Percentiles rank a stretch among this genome's conserved stretches.
Conservation (phyloP, 2,113 vertebrate genomes). For the Cheirogaleus medius region DNA sequence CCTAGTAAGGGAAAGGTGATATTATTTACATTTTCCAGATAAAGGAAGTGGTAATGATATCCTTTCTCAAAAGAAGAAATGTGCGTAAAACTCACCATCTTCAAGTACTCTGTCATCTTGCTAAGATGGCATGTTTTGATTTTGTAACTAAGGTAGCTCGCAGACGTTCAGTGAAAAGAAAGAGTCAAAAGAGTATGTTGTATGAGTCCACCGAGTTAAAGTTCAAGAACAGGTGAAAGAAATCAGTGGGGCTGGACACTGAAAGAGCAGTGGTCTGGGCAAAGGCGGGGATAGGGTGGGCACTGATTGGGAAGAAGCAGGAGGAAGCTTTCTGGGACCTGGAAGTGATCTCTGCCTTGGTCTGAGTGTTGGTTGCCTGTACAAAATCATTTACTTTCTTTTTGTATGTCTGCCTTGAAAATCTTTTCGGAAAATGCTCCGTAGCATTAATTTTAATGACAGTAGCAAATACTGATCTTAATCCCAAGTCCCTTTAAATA, state of each 20-base stretch:
- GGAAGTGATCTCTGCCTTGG: not conserved
- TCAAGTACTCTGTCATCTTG: not conserved
- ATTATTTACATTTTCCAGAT: not conserved
- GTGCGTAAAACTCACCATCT: not conserved
- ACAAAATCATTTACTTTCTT: not conserved
- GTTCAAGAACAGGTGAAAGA: not conserved
- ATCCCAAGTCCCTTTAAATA: not conserved
- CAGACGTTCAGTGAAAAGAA: not conserved
- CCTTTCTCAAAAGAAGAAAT: not conserved
- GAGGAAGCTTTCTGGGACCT: not conserved
- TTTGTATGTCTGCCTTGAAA: not conserved
- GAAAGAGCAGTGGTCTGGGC: not conserved
- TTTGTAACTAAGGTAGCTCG: not conserved
- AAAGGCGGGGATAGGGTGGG: not conserved
- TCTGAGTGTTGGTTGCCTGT: not conserved
- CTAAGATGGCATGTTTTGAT: not conserved
- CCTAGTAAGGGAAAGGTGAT: not conserved
- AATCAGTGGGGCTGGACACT: not conserved
- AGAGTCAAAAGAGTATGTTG: not conserved
- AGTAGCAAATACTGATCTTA: not conserved
- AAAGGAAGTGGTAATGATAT: not conserved
- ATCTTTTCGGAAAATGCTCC: not conserved
- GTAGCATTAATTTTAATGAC: not conserved
- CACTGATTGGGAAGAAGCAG: not conserved
- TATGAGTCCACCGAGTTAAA: not conserved